Percentiles rank a stretch among this genome's conserved stretches.
phyloP scores from a whole-genome alignment of 1,140 invertebrate species.

The Asbolus verrucosus region DNA sequence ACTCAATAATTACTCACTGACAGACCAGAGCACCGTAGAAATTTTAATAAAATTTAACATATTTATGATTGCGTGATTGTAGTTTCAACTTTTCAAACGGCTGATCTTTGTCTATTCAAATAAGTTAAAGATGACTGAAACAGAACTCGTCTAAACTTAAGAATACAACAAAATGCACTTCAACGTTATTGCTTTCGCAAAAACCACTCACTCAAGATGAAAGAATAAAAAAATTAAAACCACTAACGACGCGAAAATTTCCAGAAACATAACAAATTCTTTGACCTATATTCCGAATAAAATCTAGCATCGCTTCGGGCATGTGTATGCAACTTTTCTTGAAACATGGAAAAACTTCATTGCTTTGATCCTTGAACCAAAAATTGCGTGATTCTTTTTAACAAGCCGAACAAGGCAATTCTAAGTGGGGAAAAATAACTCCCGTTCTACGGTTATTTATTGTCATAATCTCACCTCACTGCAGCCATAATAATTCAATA shows the following conservation, averaged over 20 bases:
- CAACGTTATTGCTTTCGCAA: neutral
- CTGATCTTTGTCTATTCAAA: conserved; percentile 10
- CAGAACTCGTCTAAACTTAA: neutral
- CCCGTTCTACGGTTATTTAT: conserved; percentile 27
- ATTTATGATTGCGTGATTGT: conserved; percentile 2
- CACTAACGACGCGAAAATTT: too few relatives aligned
- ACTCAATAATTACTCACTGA: conserved; percentile 10
- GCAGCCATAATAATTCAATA: too few relatives aligned
- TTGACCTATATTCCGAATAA: neutral
- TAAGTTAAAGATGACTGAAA: conserved; percentile 1
- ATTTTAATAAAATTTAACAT: neutral
- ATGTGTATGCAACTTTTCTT: neutral
- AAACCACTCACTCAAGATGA: too few relatives aligned
- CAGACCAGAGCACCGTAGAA: neutral
- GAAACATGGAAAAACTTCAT: neutral
- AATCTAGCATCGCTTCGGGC: neutral
- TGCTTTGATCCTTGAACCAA: too few relatives aligned
- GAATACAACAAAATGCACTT: neutral
- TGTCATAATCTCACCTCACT: neutral
- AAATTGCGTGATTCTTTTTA: conserved; percentile 10
- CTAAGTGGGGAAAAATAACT: conserved; percentile 15
- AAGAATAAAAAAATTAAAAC: too few relatives aligned
- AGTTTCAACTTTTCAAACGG: conserved; percentile 1
- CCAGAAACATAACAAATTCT: neutral
- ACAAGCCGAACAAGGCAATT: conserved; percentile 1